Percentiles rank a stretch among this genome's conserved stretches.
Evolutionary conservation across 2,797 vertebrate genomes (phyloP).

Genomic region (Myotis findleyi): DNA sequence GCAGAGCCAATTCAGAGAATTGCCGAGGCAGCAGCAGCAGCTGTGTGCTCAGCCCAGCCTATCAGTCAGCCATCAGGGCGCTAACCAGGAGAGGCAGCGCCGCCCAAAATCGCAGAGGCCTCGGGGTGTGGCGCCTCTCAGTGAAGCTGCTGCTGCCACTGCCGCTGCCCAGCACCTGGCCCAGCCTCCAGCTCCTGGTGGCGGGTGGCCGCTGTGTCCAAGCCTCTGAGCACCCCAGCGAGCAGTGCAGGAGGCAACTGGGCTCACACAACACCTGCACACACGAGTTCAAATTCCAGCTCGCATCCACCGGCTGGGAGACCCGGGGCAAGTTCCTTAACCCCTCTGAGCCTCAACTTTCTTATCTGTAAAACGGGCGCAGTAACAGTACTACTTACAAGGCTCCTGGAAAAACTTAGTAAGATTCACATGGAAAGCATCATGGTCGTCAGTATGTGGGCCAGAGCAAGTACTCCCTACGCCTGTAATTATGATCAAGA

Average conservation of each 20-base stretch:
- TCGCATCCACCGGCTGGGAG: background rate
- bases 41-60: background rate
- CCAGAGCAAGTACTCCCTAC: background rate
- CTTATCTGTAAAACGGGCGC: background rate
- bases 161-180: fast-evolving
- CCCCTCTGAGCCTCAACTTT: background rate
- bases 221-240: background rate
- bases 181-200: background rate
- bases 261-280: fast-evolving
- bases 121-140: background rate
- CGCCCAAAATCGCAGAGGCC: fast-evolving
- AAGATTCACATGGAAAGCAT: background rate
- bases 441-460: background rate
- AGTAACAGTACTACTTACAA: background rate
- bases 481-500: background rate
- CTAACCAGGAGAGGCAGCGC: slow-evolving; percentile 6
- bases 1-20: background rate
- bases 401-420: background rate
- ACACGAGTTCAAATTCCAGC: background rate
- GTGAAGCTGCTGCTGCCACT: background rate
- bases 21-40: slow-evolving; percentile 11
- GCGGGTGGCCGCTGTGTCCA: background rate
- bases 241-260: fast-evolving
- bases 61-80: background rate
- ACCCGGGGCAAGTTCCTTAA: background rate